Conservation (phyloP, 1,140 invertebrate species). For the Meloidogyne exigua region DNA sequence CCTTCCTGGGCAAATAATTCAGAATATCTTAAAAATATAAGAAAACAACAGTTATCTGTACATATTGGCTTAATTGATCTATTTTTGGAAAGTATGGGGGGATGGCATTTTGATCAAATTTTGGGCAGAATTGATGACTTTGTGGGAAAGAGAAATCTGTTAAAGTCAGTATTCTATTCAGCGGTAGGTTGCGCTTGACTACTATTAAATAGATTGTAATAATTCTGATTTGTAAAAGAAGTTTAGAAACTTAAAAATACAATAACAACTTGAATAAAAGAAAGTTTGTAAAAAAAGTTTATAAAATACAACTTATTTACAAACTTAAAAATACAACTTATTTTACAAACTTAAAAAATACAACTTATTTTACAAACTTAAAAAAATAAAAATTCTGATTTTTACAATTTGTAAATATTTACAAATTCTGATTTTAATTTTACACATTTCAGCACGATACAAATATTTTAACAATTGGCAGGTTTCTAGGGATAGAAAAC, state of each 20-base stretch:
- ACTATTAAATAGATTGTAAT: background rate
- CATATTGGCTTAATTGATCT: constrained; percentile 17
- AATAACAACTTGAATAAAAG: too few species aligned
- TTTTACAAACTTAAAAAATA: too few species aligned
- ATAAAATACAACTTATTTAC: too few species aligned
- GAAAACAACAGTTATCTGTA: background rate
- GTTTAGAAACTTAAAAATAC: too few species aligned
- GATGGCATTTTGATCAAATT: constrained; percentile 29
- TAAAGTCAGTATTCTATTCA: constrained; percentile 21
- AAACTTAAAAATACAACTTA: too few species aligned
- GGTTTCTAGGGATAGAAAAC: background rate
- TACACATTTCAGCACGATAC: constrained; percentile 20
- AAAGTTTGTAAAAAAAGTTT: background rate
- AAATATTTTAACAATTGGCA: constrained; percentile 27
- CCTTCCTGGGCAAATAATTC: constrained; percentile 18
- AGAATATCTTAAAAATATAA: constrained; percentile 7
- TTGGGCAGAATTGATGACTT: constrained; percentile 25
- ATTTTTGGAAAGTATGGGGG: constrained; percentile 19
- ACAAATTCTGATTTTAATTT: background rate
- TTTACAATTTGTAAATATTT: background rate
- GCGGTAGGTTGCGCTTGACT: constrained; percentile 17
- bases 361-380: too few species aligned
- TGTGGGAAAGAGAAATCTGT: constrained; percentile 7
- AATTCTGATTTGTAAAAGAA: background rate
- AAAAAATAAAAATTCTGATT: too few species aligned